phyloP scores from a whole-genome alignment of 2,888 invertebrate species.

The Onthophagus sagittarius region DNA sequence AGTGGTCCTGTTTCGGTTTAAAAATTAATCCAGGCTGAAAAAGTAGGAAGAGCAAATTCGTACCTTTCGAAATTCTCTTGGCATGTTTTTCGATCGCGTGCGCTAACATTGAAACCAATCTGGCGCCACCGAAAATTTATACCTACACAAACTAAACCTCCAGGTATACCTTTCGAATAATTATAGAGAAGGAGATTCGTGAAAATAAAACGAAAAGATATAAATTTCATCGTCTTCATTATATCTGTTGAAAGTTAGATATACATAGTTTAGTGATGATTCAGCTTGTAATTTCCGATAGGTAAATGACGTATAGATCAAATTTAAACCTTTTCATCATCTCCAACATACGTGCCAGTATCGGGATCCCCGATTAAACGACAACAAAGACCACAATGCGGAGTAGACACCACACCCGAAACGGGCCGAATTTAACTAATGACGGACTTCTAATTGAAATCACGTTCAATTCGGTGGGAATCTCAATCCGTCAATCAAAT shows the following conservation, averaged over 20 bases:
- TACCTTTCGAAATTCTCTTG: not conserved
- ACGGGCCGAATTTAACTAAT: constrained; percentile 9
- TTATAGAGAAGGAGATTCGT: not conserved
- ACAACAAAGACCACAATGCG: not conserved
- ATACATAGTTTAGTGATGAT: not conserved
- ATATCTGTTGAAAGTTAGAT: not conserved
- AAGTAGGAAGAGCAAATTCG: not conserved
- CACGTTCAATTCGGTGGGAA: not conserved
- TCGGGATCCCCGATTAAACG: not conserved
- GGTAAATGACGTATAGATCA: not conserved
- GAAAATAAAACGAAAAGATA: too few relatives aligned
- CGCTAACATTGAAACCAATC: not conserved
- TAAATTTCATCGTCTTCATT: not conserved
- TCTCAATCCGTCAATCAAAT: not conserved
- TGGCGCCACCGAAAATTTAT: not conserved
- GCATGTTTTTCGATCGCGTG: not conserved
- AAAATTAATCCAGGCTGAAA: not conserved
- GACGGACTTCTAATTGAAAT: constrained; percentile 6
- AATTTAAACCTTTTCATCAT: not conserved
- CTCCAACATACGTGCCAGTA: not conserved
- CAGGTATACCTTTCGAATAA: not conserved
- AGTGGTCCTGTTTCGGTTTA: not conserved
- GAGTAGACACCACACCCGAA: constrained; percentile 1
- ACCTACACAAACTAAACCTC: not conserved
- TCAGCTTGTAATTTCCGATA: not conserved